A percentile compares a stretch with the other conserved stretches of the same genome.
phyloP scores from a whole-genome alignment of 2,797 vertebrate genomes.

The Mormyrops attenuatus region DNA sequence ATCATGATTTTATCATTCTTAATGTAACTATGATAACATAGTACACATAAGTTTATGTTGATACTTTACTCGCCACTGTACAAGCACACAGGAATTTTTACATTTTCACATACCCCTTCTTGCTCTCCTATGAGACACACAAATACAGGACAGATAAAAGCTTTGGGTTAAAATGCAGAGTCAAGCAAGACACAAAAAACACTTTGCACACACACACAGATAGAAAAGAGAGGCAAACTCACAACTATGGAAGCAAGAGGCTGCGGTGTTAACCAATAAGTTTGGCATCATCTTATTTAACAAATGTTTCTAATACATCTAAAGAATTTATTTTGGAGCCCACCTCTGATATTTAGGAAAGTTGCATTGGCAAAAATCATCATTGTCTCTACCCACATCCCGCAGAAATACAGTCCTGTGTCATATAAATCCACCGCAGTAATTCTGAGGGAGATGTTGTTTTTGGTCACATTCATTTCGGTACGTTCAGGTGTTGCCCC shows the following conservation, averaged over 20 bases:
- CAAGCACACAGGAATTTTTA: neutral
- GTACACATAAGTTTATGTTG: neutral
- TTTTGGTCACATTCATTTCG: conserved; percentile 22
- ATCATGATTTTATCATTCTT: neutral
- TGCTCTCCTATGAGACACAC: neutral
- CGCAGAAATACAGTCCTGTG: conserved; percentile 46
- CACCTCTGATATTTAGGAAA: conserved; percentile 27
- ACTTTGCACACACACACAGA: neutral
- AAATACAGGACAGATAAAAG: neutral
- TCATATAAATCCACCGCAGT: conserved; percentile 24
- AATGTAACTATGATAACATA: neutral
- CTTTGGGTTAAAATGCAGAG: neutral
- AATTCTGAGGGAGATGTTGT: conserved; percentile 15
- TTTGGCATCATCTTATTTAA: neutral
- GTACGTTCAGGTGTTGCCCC: conserved; percentile 27
- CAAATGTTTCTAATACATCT: neutral
- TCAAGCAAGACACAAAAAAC: neutral
- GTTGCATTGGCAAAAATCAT: conserved; percentile 23
- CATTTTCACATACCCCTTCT: neutral
- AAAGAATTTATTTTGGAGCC: neutral
- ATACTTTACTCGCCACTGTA: neutral
- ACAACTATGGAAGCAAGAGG: neutral
- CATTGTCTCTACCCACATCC: neutral
- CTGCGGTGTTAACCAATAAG: neutral
- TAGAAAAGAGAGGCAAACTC: neutral